Base-by-base conservation (phyloP, 2,113 vertebrate genomes). In the Pungitius pungitius region DNA sequence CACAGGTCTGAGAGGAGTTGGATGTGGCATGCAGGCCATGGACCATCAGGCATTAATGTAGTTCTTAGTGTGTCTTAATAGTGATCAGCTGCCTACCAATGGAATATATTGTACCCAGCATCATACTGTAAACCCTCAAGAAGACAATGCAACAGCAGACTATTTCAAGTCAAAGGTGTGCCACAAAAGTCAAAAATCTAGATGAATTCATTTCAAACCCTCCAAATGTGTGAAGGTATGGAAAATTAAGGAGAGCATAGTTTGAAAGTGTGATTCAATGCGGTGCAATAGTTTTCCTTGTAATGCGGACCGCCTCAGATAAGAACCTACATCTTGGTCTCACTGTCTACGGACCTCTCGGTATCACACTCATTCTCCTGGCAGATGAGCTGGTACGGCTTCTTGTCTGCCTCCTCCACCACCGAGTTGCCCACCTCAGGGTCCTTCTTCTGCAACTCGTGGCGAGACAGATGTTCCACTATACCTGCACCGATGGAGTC, bases 401-500 rank as follows among this genome's bases (percentile, higher is more conserved):
- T 97, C 92, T 96, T 98, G 92, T 96, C 95, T 1, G 94, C 93
- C 87, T 98, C 97, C 81, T 99, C 97, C 68, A 96, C 93, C 85
- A 96, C 96, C 0, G 95, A 96, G 91, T 97, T 97, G 3, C 95
- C 95, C 87, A 95, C 92, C 76, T 97, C 97, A 0, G 89, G 88
- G 75, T 99, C 97, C 22, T 75, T 92, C 27, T 80, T 93, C 80
- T 94, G 91, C 69, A 99, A 86, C 85, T 99, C 98, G 0, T 97
- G 95, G 20, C 95, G 92, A 17, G 97, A 99, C 87, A 99, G 92
- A 71, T 99, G 95, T 82, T 97, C 96, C 8, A 99, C 95, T 17
- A 99, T 98, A 9, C 97, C 98, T 0, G 98, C 97, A 9, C 98
- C 97, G 0, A 99, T 95, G 4, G 98, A 99, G 83, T 99, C 98